A percentile compares a stretch with the other conserved stretches of the same genome.
Evolutionary conservation across 1,140 invertebrate genomes (phyloP).

Genomic region (Nilaparvata lugens): DNA sequence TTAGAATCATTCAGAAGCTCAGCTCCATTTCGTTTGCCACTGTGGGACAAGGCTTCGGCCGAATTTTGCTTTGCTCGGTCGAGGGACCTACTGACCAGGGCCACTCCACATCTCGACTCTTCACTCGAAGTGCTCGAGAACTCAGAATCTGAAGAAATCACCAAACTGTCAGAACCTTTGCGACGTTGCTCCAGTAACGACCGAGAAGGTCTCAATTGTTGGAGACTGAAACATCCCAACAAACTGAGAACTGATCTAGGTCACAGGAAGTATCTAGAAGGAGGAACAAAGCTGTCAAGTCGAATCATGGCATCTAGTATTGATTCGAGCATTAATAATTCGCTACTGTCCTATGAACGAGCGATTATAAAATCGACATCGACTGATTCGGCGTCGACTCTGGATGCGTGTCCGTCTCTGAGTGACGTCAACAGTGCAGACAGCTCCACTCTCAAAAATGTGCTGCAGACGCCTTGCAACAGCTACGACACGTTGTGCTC

Average conservation of each 20-base stretch:
- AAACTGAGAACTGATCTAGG: not conserved
- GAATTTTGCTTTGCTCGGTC: conserved; percentile 66
- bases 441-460: conserved; percentile 18
- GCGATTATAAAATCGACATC: conserved; percentile 17
- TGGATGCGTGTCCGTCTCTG: conserved; percentile 18
- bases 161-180: conserved; percentile 6
- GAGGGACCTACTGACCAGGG: conserved; percentile 47
- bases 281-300: not conserved
- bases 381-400: conserved; percentile 16
- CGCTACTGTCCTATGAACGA: conserved; percentile 7
- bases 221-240: not conserved
- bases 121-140: conserved; percentile 19
- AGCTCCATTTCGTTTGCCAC: conserved; percentile 44
- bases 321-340: not conserved
- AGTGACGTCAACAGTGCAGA: conserved; percentile 9
- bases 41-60: conserved; percentile 62
- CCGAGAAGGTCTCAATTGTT: not conserved
- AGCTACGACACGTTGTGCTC: conserved; percentile 2
- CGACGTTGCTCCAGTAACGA: conserved; percentile 3
- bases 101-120: conserved; percentile 20
- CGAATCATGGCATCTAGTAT: not conserved
- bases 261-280: not conserved
- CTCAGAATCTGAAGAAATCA: conserved; percentile 9
- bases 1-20: conserved; percentile 37
- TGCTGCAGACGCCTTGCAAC: not conserved